Evolutionary conservation across 2,113 vertebrate species (phyloP), one percentile per base, ranked within the genome.

Genomic region (Pseudorasbora parva): DNA sequence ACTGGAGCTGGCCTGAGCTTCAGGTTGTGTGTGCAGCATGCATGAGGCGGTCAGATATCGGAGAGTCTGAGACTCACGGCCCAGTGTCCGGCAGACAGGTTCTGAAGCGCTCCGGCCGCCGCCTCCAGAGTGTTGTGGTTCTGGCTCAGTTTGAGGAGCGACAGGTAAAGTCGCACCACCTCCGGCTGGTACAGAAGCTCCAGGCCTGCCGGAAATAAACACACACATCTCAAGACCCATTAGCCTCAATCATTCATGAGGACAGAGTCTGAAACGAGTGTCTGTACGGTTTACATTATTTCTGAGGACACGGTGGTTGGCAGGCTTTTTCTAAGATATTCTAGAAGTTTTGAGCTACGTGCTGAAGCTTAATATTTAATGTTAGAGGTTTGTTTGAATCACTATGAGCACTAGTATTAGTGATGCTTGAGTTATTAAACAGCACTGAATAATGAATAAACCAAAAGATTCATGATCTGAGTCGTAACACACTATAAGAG

Each of bases 51-150:
- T 59, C 57, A 60, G 59, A 27, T 5, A 10, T 12, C 5, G n/a
- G n/a, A 30, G 60, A 2, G 7, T 54, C 21, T 57, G 19, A 56
- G 4, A 91, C 94, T 95, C 87, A 95, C 94, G 79, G 82, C 96
- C 98, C 98, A 99, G 81, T 97, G 97, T 90, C 97, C 97, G 0
- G 97, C 98, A 25, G 96, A 96, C 23, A 99, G 97, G 89, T 99
- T 99, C 94, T 99, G 98, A 83, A 99, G 89, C 0, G 98, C 97
- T 6, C 98, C 98, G 0, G 97, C 97, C 0, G 98, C 97, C 0
- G 98, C 98, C 93, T 99, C 98, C 89, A 99, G 91, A 17, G 97
- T 99, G 92, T 99, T 99, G 91, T 97, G 96, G 90, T 99, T 99
- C 89, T 97, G 97, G 88, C 97, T 98, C 93, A 97, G 96, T 0